Base-by-base conservation (phyloP, 30 jellyfish, hydroid and myxozoan genomes). In the Haliclystus octoradiatus region DNA sequence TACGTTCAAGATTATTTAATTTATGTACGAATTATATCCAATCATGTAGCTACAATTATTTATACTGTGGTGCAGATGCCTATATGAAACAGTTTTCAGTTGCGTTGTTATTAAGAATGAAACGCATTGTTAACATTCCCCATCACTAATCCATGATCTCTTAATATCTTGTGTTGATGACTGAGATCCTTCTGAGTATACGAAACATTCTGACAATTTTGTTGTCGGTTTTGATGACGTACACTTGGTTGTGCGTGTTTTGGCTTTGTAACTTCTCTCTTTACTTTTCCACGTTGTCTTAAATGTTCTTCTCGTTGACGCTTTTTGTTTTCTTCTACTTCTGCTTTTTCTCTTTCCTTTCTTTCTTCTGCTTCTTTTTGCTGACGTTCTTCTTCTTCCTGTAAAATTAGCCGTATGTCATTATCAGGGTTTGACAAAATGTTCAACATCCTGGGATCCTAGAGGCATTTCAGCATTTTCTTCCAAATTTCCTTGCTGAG, bases 91-190 rank as follows among this genome's bases (percentile, higher is more conserved):
- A n/a, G n/a, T n/a, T n/a, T n/a, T n/a, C n/a, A n/a, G n/a, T n/a
- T n/a, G n/a, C n/a, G n/a, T n/a, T n/a, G 57, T 40, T 40, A 24
- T 78, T 53, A 88, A 2, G 97, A 79, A 23, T 77, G 83, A 65
- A 88, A 88, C 60, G 73, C 79, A 19, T 70, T 86, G 69, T 88
- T 88, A 25, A 88, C 94, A 63, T 88, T 93, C 14, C 97, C 97
- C 97, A 88, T 88, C 29, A 79, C 94, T 14, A 88, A 92, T 34
- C 97, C 97, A 70, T 88, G 97, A 63, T 88, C 94, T 1, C 97
- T 92, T 0, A 88, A 69, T 0, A 88, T 63, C 74, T 88, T 88
- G 33, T 80, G 93, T 34, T 88, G 97, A 29, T 88, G 88, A 30
- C 94, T 52, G 64, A 88, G 67, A 50, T 88, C 97, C 28, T 60